Conservation (phyloP, 2,797 vertebrate species). For the Semotilus atromaculatus region DNA sequence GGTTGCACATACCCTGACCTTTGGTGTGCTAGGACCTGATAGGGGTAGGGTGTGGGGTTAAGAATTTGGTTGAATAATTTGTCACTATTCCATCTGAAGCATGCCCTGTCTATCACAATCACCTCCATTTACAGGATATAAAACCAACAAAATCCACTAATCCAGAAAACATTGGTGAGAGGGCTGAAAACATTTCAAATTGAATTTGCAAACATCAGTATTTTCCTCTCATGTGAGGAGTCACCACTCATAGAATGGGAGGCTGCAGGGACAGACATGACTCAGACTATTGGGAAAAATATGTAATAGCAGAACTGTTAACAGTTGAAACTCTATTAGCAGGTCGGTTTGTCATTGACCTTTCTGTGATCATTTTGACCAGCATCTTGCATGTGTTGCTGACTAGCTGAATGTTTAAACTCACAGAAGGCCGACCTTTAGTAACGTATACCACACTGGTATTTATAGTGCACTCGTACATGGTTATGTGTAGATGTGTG, state of each 20-base stretch:
- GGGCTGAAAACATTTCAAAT: background rate
- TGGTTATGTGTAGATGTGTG: slow-evolving; percentile 27
- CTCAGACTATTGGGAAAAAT: background rate
- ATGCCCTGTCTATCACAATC: background rate
- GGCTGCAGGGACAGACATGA: background rate
- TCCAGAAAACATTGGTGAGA: background rate
- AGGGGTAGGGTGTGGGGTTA: slow-evolving; percentile 29
- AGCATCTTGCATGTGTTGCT: background rate
- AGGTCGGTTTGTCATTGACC: slow-evolving; percentile 8
- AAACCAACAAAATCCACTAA: background rate
- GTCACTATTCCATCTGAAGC: background rate
- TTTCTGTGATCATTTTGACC: slow-evolving; percentile 29
- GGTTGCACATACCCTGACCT: slow-evolving; percentile 31
- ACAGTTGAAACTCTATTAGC: background rate
- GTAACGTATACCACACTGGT: slow-evolving; percentile 64
- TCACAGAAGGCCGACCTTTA: slow-evolving; percentile 34
- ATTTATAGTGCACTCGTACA: slow-evolving; percentile 67
- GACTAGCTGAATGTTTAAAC: slow-evolving; percentile 31
- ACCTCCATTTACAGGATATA: background rate
- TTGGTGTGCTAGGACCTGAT: slow-evolving; percentile 44
- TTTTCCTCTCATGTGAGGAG: slow-evolving; percentile 1
- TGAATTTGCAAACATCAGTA: background rate
- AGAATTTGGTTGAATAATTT: slow-evolving; percentile 40
- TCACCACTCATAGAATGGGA: slow-evolving; percentile 6
- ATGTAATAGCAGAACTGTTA: background rate